Base-by-base conservation (phyloP, 2,888 invertebrate species). In the Philhelius pedissequus region DNA sequence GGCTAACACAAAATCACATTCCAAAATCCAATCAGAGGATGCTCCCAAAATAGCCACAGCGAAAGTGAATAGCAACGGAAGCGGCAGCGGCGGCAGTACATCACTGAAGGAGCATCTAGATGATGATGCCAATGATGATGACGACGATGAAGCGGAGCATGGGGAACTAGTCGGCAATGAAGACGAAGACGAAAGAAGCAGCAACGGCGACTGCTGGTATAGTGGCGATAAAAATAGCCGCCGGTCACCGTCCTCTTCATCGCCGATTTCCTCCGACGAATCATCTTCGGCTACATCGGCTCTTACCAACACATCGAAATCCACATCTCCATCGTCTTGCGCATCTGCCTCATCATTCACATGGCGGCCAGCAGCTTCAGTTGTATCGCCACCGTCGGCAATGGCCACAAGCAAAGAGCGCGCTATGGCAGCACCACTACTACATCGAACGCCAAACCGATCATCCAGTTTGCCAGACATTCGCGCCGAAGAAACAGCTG, bases 401-500 rank as follows among this genome's bases (percentile, higher is more conserved):
- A 45, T 64, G 69, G 56, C 82, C 43, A 52, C 82, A 76, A 79
- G 68, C 71, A 71, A 81, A 81, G 74, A 81, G 62, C 60, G 50
- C 66, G 40, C 43, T 50, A 78, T 74, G 56, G 62, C 70, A 58
- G 32, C 25, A 76, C 58, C 75, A 84, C 75, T 75, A 79, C 70
- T 84, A 84, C 84, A 84, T 66, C 79, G 79, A 80, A 86, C 83
- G 71, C 64, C 74, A 75, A 87, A 82, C 86, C 69, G 80, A 79
- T 87, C 87, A 79, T 84, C 88, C 86, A 90, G 90, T 90, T 90
- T 91, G 88, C 90, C 90, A 88, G 90, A 90, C 75, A 89, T 90
- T 88, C 90, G 90, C 89, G 89, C 88, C 87, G 88, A 88, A 88
- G 88, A 87, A 87, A 88, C 75, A 78, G 54, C 81, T 87, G 87